Conservation (phyloP, 2,888 invertebrate species). For the Griposia aprilina region DNA sequence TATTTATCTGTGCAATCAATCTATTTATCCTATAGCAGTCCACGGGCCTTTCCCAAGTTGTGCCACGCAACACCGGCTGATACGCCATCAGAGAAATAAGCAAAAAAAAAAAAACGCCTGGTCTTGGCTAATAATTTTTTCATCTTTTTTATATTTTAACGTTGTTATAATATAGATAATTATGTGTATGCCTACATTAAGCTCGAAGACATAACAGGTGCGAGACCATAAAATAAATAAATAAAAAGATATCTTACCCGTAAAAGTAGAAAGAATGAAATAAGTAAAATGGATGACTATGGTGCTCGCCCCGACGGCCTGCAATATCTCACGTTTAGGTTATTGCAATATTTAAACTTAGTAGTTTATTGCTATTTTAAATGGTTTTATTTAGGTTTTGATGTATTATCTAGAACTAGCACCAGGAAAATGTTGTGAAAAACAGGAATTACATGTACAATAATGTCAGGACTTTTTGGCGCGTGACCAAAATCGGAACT, state of each 20-base stretch:
- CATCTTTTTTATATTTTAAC: background rate
- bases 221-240: conserved; percentile 6
- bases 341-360: conserved; percentile 37
- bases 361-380: conserved; percentile 23
- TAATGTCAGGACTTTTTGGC: too few species aligned
- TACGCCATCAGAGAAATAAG: background rate
- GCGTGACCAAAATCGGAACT: too few species aligned
- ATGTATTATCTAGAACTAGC: background rate
- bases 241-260: conserved; percentile 28
- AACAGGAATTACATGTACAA: background rate
- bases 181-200: background rate
- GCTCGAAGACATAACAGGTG: background rate
- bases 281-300: conserved; percentile 44
- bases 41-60: too few species aligned
- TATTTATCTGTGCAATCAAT: background rate
- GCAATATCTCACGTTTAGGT: conserved; percentile 44
- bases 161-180: background rate
- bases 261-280: conserved; percentile 17
- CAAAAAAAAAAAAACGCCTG: background rate
- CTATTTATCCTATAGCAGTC: background rate
- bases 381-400: conserved; percentile 24
- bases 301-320: conserved; percentile 19
- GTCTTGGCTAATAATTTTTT: background rate
- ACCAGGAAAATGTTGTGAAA: background rate
- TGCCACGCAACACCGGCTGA: background rate